Conservation (phyloP, 2,888 invertebrate species). For the Patella pellucida region DNA sequence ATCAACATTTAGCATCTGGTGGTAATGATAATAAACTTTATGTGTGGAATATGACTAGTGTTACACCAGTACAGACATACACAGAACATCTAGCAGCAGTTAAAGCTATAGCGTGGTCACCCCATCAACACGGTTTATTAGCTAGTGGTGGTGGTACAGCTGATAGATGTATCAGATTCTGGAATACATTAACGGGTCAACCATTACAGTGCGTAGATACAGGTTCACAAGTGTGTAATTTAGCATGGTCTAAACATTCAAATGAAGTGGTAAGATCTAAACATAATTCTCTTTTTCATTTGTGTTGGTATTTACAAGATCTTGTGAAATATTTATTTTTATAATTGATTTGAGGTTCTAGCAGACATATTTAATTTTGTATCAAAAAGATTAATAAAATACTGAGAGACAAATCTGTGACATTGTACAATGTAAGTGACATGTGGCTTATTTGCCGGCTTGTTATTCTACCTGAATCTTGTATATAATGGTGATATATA, state of each 20-base stretch:
- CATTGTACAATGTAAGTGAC: too few species aligned
- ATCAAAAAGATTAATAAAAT: too few species aligned
- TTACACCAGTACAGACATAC: slow-evolving; percentile 90
- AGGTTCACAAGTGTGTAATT: slow-evolving; percentile 96
- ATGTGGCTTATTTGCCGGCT: too few species aligned
- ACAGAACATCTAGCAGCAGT: slow-evolving; percentile 91
- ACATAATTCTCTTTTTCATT: too few species aligned
- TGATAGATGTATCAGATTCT: slow-evolving; percentile 95
- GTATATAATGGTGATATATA: too few species aligned
- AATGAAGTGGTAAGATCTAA: slow-evolving; percentile 85
- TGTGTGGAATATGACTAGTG: slow-evolving; percentile 83
- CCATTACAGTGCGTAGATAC: slow-evolving; percentile 99
- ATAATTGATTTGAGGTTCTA: too few species aligned
- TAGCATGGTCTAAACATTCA: slow-evolving; percentile 99
- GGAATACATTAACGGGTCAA: slow-evolving; percentile 98
- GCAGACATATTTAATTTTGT: too few species aligned
- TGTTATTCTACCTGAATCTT: too few species aligned
- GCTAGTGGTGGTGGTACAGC: slow-evolving; percentile 99
- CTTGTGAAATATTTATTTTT: too few species aligned
- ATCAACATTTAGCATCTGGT: slow-evolving; percentile 96
- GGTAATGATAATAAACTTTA: slow-evolving; percentile 97
- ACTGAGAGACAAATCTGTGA: too few species aligned
- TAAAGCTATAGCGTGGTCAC: slow-evolving; percentile 99
- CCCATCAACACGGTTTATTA: slow-evolving; percentile 95
- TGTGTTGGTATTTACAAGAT: too few species aligned